These are phyloP conservation scores for Calyptomena viridis DNA, from an alignment of 2,113 vertebrate species.

Conservation along the genomic window DNA sequence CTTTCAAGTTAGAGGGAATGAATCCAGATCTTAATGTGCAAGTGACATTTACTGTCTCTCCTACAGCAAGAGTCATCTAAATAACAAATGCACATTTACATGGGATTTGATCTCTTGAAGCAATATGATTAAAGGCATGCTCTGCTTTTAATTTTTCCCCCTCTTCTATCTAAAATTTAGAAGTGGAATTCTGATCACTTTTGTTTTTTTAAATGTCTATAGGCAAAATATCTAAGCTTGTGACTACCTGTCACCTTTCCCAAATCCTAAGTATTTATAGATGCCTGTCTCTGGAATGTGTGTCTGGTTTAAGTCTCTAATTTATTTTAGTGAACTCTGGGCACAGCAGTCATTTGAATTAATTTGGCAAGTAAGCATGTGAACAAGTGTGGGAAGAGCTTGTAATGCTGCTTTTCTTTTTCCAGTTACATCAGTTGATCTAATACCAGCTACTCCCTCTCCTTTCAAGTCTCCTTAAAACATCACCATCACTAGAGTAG, in stretches of 20 bases:
- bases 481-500: neutral
- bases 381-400: neutral
- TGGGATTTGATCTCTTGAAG: neutral
- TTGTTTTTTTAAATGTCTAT: neutral
- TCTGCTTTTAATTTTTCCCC: neutral
- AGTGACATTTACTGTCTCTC: neutral
- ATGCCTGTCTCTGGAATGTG: neutral
- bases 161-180: neutral
- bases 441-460: neutral
- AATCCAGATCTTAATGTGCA: neutral
- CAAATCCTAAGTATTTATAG: neutral
- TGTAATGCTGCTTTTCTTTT: neutral
- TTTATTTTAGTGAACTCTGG: neutral
- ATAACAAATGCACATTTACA: neutral
- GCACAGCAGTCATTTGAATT: neutral
- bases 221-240: neutral
- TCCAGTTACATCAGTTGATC: neutral
- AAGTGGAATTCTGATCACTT: neutral
- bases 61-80: neutral
- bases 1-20: neutral
- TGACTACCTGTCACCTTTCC: neutral
- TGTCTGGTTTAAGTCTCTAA: neutral
- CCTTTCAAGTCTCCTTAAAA: neutral
- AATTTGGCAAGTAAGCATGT: slow-evolving; percentile 19
- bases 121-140: neutral